These are phyloP conservation scores for Oxyura jamaicensis DNA, from an alignment of 2,113 vertebrate genomes.

Conservation along the genomic window DNA sequence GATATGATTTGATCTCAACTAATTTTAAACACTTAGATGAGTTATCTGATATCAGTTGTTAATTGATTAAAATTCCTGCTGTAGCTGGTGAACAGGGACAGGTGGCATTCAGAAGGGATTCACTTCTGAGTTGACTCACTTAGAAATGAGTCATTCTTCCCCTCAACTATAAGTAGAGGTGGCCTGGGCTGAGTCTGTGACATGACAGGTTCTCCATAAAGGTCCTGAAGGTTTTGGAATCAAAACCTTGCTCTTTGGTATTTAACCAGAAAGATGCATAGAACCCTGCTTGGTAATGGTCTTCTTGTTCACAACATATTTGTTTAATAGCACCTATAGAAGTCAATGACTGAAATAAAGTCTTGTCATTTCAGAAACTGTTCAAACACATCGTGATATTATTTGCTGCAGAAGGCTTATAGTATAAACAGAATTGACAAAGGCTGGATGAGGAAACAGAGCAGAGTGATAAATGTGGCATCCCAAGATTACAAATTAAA, in stretches of 20 bases:
- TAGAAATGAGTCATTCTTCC: not conserved
- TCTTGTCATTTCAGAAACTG: not conserved
- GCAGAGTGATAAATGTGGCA: not conserved
- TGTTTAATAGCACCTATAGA: not conserved
- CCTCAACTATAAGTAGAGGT: too few relatives aligned
- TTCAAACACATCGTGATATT: not conserved
- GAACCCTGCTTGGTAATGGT: fast-evolving
- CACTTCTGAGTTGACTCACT: not conserved
- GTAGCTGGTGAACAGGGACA: fast-evolving
- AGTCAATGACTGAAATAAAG: not conserved
- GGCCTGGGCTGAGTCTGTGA: too few relatives aligned
- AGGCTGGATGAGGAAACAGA: not conserved
- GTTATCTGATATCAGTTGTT: not conserved
- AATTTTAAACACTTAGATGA: not conserved
- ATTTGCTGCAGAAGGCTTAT: not conserved
- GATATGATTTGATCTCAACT: not conserved
- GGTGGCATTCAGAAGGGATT: fast-evolving
- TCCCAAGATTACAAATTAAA: not conserved
- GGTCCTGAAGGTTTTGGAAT: not conserved
- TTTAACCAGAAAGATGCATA: not conserved
- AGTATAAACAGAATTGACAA: not conserved
- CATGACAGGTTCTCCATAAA: not conserved
- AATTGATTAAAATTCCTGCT: not conserved
- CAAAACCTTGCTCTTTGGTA: fast-evolving
- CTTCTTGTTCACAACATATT: not conserved